phyloP scores from a whole-genome alignment of 1,140 invertebrate species.

The Monomorium pharaonis region DNA sequence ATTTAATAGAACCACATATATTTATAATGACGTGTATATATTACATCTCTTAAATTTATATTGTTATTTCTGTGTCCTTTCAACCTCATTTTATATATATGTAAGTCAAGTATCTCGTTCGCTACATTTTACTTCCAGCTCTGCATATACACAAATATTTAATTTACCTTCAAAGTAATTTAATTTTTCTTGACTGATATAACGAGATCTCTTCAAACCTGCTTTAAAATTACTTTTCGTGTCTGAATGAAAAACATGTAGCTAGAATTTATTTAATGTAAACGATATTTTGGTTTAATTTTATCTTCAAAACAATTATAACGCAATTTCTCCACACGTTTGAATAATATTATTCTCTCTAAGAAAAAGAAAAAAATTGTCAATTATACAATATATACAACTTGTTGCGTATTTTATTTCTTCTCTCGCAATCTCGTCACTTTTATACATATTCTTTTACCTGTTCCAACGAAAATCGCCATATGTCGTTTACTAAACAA shows the following conservation, averaged over 20 bases:
- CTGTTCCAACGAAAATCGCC: neutral
- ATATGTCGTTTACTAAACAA: neutral
- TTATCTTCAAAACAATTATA: neutral
- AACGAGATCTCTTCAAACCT: neutral
- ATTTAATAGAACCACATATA: too few relatives aligned
- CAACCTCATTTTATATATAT: too few relatives aligned
- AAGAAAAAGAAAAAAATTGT: conserved; percentile 16
- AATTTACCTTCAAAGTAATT: neutral
- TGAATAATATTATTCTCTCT: neutral
- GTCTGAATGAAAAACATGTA: neutral
- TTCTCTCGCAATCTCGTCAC: neutral
- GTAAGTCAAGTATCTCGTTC: too few relatives aligned
- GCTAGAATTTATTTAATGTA: neutral
- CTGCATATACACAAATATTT: too few relatives aligned
- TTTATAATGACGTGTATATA: too few relatives aligned
- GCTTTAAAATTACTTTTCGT: neutral
- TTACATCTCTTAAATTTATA: too few relatives aligned
- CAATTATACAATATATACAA: neutral
- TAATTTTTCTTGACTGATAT: neutral
- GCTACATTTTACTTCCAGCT: too few relatives aligned
- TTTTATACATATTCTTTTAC: neutral
- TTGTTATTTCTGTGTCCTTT: too few relatives aligned
- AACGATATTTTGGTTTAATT: neutral
- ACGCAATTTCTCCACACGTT: neutral
- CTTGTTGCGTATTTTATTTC: neutral